Base-by-base conservation (phyloP, 2,797 vertebrate species). In the Diplodus puntazzo region DNA sequence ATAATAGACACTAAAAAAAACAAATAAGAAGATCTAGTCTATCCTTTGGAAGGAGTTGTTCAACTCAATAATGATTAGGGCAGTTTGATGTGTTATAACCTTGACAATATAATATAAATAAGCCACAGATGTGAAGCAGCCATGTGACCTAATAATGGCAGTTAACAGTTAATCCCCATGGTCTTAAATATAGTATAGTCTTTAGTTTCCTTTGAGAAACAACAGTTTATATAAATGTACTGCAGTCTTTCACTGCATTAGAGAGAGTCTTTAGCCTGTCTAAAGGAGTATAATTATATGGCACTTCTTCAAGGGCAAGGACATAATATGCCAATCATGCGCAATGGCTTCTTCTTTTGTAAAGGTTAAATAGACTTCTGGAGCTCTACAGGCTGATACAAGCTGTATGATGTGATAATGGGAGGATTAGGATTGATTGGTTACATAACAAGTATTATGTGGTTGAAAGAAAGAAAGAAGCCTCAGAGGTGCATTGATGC, bases 1-100 rank as follows among this genome's bases (percentile, higher is more conserved):
- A 60, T 75, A 69, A 52, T 73, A 77, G 17, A 48, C 18, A 11
- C 34, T 16, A 25, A 48, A 77, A 59, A 43, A 46, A 52, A 52
- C 57, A 5, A 55, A 16, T 10, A 21, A n/a, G n/a, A n/a, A n/a
- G n/a, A 34, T 57, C 48, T 5, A 42, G 17, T 58, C n/a, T 53
- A 3, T 34, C 6, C 5, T 11, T 3, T 45, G 75, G 20, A 64
- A 46, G 5, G 17, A n/a, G 42, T 7, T 59, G 20, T 59, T 25
- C 17, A 20, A 69, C 11, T 25, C 5, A 30, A 5, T 6, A 63
- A 11, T 49, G 17, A 66, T 12, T 43, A 17, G 30, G 30, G 5
- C 12, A 45, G 3, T 39, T 20, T 45, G 30, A 57, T 49, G 11
- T 14, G 3, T 71, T 65, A 4, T 48, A 25, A 62, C 30, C 5